Base-by-base conservation (phyloP, 1,140 invertebrate species). In the Trichogramma pretiosum region DNA sequence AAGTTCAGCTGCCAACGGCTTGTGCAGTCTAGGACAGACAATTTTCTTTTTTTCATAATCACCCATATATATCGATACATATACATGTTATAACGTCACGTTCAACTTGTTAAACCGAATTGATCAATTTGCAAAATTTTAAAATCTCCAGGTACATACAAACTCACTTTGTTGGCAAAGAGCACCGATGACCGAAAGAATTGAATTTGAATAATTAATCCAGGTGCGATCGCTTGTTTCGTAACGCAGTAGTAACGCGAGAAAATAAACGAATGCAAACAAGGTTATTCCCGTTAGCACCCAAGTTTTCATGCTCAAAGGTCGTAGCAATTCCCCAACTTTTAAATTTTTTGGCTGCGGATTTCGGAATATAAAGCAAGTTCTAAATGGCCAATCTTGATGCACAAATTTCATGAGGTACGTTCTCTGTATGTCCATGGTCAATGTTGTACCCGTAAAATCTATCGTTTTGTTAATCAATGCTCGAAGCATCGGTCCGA, bases 141-240 rank as follows among this genome's bases (percentile, higher is more conserved):
- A 35, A 16, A 13, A 7, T 16, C 33, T 35, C 7, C 33, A 7
- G 33, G 10, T 35, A 5, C 10, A 35, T 11, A 13, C 14, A 7
- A 16, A 22, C 16, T 40, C 13, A 47, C 46, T 24, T 47, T 47
- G 46, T 40, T 47, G 46, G 14, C 36, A 47, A n/a, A 47, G 22
- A 18, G 46, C 36, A 18, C 36, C 36, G 17, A 47, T 2, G 0
- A 21, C 28, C 18, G 40, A 16, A 21, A 47, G 16, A 2, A 40
- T 1, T 18, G 37, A 30, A 33, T 47, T 28, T 1, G 35, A 38
- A 16, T n/a, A n/a, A n/a, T n/a, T n/a, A n/a, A n/a, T n/a, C n/a
- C n/a, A n/a, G n/a, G n/a, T n/a, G n/a, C n/a, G n/a, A n/a, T n/a
- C n/a, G n/a, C n/a, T n/a, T n/a, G n/a, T n/a, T n/a, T n/a, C n/a